phyloP scores from a whole-genome alignment of 2,113 vertebrate species.

The Pundamilia nyererei region DNA sequence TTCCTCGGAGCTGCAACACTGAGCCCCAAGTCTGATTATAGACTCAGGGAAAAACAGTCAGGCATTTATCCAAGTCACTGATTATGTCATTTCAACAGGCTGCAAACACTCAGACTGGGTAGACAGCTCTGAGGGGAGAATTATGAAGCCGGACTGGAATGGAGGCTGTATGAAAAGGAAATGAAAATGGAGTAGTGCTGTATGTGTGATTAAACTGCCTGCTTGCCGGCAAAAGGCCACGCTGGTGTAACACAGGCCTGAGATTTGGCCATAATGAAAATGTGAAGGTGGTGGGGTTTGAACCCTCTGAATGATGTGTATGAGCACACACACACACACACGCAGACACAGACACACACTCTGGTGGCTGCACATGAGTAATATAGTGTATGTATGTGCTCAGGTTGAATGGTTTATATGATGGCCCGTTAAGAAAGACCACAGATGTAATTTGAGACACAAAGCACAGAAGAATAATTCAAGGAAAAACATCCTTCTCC shows the following conservation, averaged over 20 bases:
- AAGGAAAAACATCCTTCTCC: background rate
- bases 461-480: background rate
- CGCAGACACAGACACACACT: background rate
- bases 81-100: constrained; percentile 77
- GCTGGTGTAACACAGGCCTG: constrained; percentile 61
- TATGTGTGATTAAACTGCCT: constrained; percentile 78
- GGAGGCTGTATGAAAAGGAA: constrained; percentile 70
- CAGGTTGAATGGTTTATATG: constrained; percentile 15
- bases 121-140: constrained; percentile 67
- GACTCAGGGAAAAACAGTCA: constrained; percentile 62
- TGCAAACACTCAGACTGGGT: constrained; percentile 58
- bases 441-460: background rate
- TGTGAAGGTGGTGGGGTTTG: constrained; percentile 62
- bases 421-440: background rate
- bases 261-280: constrained; percentile 77
- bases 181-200: constrained; percentile 74
- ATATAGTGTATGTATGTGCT: constrained; percentile 13
- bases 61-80: constrained; percentile 77
- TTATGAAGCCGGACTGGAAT: constrained; percentile 71
- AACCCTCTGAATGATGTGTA: constrained; percentile 40
- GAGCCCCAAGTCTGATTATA: constrained; percentile 70
- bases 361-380: constrained; percentile 1
- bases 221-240: constrained; percentile 67
- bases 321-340: background rate
- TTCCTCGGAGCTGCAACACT: constrained; percentile 42